Evolutionary conservation across 1,140 invertebrate species (phyloP).

Genomic region (Atta colombica): DNA sequence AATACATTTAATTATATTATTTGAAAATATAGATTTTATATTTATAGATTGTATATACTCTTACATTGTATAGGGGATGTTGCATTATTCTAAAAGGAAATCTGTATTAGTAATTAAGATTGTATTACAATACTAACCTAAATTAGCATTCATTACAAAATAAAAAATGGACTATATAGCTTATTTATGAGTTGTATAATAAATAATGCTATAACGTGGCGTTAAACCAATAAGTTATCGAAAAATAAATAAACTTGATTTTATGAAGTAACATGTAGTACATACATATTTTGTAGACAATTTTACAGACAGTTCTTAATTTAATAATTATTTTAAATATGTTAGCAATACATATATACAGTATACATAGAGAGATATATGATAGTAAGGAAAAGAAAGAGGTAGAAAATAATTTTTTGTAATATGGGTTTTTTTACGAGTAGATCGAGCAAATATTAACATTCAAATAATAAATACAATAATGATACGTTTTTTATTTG

Average conservation of each 20-base stretch:
- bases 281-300: neutral
- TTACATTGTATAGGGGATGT: slow-evolving; percentile 40
- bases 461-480: neutral
- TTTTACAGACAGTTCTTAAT: slow-evolving; percentile 9
- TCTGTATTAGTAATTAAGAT: slow-evolving; percentile 25
- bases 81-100: slow-evolving; percentile 31
- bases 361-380: neutral
- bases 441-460: neutral
- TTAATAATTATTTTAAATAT: slow-evolving; percentile 9
- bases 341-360: slow-evolving; percentile 6
- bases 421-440: neutral
- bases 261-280: slow-evolving; percentile 17
- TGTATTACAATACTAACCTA: slow-evolving; percentile 21
- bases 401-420: neutral
- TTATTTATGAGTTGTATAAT: neutral
- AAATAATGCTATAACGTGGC: slow-evolving; percentile 35
- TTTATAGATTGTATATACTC: slow-evolving; percentile 29
- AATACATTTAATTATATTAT: slow-evolving; percentile 76
- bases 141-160: slow-evolving; percentile 21
- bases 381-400: neutral
- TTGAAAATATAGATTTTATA: slow-evolving; percentile 78
- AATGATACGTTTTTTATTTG: slow-evolving; percentile 25
- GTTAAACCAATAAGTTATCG: slow-evolving; percentile 26
- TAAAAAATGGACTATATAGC: neutral
- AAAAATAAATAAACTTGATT: slow-evolving; percentile 16